Conservation (phyloP, 2,113 vertebrate species). For the Pedionomus torquatus region DNA sequence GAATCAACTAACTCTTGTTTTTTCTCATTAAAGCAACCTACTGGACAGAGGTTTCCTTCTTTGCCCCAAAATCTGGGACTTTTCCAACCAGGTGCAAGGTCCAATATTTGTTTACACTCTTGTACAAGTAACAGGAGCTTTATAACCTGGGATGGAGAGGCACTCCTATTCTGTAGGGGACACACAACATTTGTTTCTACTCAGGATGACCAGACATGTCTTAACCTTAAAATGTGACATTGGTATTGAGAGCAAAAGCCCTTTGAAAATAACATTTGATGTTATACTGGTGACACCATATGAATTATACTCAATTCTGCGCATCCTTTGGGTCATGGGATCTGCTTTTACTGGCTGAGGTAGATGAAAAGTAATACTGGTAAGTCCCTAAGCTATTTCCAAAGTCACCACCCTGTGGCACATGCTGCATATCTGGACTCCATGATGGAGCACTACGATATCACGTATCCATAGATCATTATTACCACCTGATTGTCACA, state of each 20-base stretch:
- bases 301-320: not conserved
- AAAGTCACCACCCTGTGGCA: not conserved
- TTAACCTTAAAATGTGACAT: not conserved
- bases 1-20: not conserved
- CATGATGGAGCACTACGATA: not conserved
- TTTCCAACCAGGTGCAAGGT: constrained; percentile 31
- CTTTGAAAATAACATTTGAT: constrained; percentile 1
- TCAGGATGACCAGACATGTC: not conserved
- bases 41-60: constrained; percentile 43
- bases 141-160: not conserved
- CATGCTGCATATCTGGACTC: not conserved
- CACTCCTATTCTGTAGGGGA: not conserved
- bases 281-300: not conserved
- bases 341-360: not conserved
- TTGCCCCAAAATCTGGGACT: not conserved
- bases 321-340: not conserved
- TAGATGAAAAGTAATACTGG: not conserved
- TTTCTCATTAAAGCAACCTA: not conserved
- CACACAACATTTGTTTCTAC: not conserved
- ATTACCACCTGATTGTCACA: not conserved
- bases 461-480: not conserved
- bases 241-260: not conserved
- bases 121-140: constrained; percentile 18
- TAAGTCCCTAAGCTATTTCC: not conserved
- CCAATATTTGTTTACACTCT: constrained; percentile 25